phyloP scores from a whole-genome alignment of 2,797 vertebrate genomes.

The Neomorphus geoffroyi region DNA sequence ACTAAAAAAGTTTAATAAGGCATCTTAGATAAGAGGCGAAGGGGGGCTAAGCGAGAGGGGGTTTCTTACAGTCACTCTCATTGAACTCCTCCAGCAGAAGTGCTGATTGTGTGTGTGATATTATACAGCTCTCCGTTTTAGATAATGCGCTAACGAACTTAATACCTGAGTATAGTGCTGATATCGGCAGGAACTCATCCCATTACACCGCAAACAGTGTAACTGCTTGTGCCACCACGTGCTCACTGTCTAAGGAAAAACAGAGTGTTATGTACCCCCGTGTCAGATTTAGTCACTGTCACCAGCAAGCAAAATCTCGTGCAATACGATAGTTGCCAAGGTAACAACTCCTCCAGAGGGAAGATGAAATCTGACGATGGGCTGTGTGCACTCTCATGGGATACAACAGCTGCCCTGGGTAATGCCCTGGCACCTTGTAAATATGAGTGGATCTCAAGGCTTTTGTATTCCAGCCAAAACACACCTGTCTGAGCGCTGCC shows the following conservation, averaged over 20 bases:
- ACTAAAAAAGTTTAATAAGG: background rate
- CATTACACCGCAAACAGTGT: background rate
- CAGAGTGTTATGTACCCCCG: rapidly evolving
- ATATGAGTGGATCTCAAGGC: background rate
- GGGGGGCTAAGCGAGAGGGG: background rate
- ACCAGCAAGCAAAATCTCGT: conserved; percentile 6
- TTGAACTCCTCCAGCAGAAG: background rate
- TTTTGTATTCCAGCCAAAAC: background rate
- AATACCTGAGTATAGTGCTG: background rate
- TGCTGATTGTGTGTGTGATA: background rate
- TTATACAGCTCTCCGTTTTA: background rate
- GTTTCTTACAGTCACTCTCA: background rate
- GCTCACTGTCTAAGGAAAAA: background rate
- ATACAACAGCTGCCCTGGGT: background rate
- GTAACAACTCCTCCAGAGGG: conserved; percentile 50
- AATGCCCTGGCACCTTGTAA: background rate
- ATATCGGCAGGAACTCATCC: background rate
- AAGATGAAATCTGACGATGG: background rate
- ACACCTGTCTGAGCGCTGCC: background rate
- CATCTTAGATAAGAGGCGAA: background rate
- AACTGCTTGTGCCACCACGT: background rate
- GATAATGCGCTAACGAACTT: background rate
- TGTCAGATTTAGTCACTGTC: background rate
- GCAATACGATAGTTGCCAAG: conserved; percentile 49
- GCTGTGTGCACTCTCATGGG: background rate